Base-by-base conservation (phyloP, 2,113 vertebrate genomes). In the Girardinichthys multiradiatus region DNA sequence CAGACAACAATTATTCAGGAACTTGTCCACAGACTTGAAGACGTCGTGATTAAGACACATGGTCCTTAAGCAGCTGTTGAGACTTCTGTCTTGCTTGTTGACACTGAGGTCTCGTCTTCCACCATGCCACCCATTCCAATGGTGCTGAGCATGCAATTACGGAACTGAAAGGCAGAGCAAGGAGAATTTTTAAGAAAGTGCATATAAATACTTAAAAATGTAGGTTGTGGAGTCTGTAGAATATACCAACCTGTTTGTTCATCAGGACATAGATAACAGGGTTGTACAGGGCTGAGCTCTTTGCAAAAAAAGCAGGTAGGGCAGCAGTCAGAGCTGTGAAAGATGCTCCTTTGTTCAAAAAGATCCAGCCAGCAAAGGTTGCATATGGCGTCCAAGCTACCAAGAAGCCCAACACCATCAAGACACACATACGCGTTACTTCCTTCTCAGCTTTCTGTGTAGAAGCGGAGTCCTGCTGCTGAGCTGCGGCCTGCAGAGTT, bases 61-160 rank as follows among this genome's bases (percentile, higher is more conserved):
- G 60, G 14, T 72, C 45, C 70, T 72, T 64, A 72, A 72, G 60
- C 70, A 33, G 70, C 70, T 0, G 94, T 95, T 28, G 94, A 95
- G 64, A 95, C 94, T 90, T 96, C 95, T 9, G 95, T 96, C 92
- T 95, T 96, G 94, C 94, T 95, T 72, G 93, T 71, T 72, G 95
- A 95, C 9, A 94, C 85, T 78, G 95, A 95, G 48, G 80, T 60
- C 0, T 95, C 95, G 13, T 96, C 94, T 83, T 80, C 95, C 92
- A 90, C 93, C 94, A 86, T 94, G 74, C 95, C 94, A 0, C 95
- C 95, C 94, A 96, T 95, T 89, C 91, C 88, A 82, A 96, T 84
- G 0, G 95, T 92, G 75, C 83, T 90, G 77, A 96, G 87, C 95
- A 95, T 96, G 91, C 95, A 95, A 61, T 94, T 95, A 87, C 94